phyloP scores from a whole-genome alignment of 2,797 vertebrate genomes.

The Mastacembelus armatus region DNA sequence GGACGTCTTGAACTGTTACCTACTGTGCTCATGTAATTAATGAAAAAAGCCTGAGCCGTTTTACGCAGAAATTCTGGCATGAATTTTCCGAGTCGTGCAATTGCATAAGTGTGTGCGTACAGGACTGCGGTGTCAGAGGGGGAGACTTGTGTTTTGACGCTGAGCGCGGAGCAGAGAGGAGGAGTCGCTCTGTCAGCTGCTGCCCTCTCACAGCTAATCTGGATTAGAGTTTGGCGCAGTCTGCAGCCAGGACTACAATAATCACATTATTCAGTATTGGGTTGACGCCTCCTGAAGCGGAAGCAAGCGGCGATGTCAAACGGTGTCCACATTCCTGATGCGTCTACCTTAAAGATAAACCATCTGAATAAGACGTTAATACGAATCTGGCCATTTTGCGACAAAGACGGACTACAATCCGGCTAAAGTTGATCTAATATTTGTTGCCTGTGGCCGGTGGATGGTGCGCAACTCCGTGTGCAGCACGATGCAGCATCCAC shows the following conservation, averaged over 20 bases:
- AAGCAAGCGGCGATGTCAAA: background rate
- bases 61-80: too few species aligned
- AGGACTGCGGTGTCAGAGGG: conserved; percentile 55
- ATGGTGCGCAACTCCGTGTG: conserved; percentile 28
- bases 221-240: conserved; percentile 71
- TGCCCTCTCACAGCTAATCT: conserved; percentile 68
- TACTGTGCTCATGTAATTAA: background rate
- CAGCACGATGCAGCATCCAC: conserved; percentile 63
- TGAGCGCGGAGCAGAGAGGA: conserved; percentile 44
- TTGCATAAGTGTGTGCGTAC: conserved; percentile 66
- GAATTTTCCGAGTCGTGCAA: conserved; percentile 35
- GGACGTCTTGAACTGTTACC: too few species aligned
- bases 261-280: conserved; percentile 64
- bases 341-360: background rate
- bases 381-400: background rate
- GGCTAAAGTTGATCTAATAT: conserved; percentile 37
- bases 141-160: conserved; percentile 50
- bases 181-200: conserved; percentile 32
- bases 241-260: conserved; percentile 57
- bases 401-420: background rate
- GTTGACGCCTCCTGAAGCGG: conserved; percentile 27
- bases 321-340: background rate
- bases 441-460: background rate
- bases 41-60: too few species aligned
- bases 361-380: background rate